Evolutionary conservation across 2,113 vertebrate genomes (phyloP).

Genomic region (Daubentonia madagascariensis): DNA sequence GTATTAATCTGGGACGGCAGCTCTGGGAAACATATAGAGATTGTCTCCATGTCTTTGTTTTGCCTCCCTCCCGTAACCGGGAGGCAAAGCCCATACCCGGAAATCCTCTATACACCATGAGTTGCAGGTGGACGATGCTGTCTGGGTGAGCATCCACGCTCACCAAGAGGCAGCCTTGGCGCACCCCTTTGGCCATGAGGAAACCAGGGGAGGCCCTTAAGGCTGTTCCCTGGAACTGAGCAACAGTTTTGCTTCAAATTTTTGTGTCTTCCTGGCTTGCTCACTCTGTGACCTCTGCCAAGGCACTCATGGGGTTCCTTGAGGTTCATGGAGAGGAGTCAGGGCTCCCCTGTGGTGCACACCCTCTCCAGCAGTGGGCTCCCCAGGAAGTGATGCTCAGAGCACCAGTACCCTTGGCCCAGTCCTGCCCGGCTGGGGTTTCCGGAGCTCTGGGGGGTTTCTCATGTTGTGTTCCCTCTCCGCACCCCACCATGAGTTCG

Average conservation of each 20-base stretch:
- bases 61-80: background rate
- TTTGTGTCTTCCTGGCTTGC: background rate
- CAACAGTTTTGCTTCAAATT: rapidly evolving
- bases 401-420: background rate
- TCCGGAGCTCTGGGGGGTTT: background rate
- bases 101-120: rapidly evolving
- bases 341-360: background rate
- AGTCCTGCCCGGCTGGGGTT: background rate
- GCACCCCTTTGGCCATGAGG: background rate
- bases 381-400: background rate
- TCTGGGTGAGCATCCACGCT: rapidly evolving
- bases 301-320: too few species aligned
- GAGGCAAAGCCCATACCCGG: rapidly evolving
- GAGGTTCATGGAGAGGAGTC: too few species aligned
- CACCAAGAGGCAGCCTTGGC: rapidly evolving
- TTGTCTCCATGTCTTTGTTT: too few species aligned
- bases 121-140: rapidly evolving
- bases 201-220: rapidly evolving
- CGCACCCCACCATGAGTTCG: background rate
- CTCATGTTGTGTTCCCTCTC: background rate
- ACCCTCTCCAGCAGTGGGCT: background rate
- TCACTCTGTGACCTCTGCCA: background rate
- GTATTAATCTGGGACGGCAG: rapidly evolving
- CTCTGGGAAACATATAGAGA: background rate
- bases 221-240: background rate